Evolutionary conservation across 2,113 vertebrate species (phyloP).

Genomic region (Mesoclemmys tuberculata): DNA sequence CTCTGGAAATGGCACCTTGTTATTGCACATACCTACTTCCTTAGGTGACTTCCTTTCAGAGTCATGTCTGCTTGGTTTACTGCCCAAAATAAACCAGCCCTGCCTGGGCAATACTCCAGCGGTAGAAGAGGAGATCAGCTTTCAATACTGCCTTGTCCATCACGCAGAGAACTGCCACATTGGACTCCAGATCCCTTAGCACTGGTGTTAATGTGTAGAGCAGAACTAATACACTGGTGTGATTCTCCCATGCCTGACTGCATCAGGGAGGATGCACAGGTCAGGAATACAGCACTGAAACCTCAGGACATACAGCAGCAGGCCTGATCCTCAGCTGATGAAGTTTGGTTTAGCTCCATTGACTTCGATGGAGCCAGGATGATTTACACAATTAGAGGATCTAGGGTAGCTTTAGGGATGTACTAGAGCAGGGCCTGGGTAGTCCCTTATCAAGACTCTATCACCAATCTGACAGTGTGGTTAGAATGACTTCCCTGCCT

Average conservation of each 20-base stretch:
- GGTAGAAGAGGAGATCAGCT: not conserved
- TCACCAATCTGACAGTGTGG: not conserved
- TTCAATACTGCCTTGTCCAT: not conserved
- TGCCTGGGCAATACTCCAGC: rapidly evolving
- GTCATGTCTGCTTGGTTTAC: not conserved
- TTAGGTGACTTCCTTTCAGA: not conserved
- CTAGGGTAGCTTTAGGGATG: not conserved
- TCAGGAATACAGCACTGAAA: not conserved
- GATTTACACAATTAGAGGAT: not conserved
- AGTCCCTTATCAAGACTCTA: too few relatives aligned
- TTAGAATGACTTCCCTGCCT: not conserved
- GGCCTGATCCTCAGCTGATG: not conserved
- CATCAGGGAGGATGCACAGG: not conserved
- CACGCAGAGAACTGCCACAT: rapidly evolving
- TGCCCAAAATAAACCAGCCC: slow-evolving; percentile 7
- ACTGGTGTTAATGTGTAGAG: not conserved
- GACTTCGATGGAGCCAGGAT: not conserved
- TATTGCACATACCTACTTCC: not conserved
- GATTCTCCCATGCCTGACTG: not conserved
- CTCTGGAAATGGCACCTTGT: slow-evolving; percentile 48
- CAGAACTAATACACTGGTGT: not conserved
- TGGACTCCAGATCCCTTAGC: not conserved
- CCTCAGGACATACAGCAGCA: not conserved
- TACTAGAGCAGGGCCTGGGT: not conserved
- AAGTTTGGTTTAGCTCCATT: not conserved